These are phyloP conservation scores for Stramonita haemastoma DNA, from an alignment of 2,888 invertebrate species.

Conservation along the genomic window DNA sequence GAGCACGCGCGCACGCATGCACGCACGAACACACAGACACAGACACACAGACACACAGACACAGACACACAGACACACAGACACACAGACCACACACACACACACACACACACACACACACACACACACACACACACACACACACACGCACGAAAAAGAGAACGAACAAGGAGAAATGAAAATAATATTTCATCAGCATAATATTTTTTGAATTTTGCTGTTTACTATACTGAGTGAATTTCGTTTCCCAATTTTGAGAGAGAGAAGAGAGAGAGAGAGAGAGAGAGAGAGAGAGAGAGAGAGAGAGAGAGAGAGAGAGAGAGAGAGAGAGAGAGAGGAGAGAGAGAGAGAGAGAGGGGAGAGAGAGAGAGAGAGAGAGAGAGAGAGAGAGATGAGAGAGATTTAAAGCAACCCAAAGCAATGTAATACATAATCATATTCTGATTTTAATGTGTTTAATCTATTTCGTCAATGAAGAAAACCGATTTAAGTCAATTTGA, in stretches of 20 bases:
- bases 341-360: not conserved
- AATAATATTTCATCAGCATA: not conserved
- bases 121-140: not conserved
- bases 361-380: not conserved
- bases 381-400: not conserved
- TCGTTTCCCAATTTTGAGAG: not conserved
- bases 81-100: not conserved
- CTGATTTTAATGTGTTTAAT: too few species aligned
- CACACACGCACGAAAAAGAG: not conserved
- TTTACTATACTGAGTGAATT: too few species aligned
- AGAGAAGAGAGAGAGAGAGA: not conserved
- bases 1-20: not conserved
- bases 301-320: not conserved
- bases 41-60: slow-evolving; percentile 13
- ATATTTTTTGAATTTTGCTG: not conserved
- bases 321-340: not conserved
- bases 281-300: not conserved
- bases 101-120: not conserved
- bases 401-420: not conserved
- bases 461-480: too few species aligned
- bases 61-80: not conserved
- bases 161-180: not conserved
- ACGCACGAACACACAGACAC: slow-evolving; percentile 2
- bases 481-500: too few species aligned
- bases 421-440: too few species aligned